Evolutionary conservation across 2,888 invertebrate species (phyloP), one percentile per base, ranked within the genome.

Genomic region (Tanytarsus gracilentus): DNA sequence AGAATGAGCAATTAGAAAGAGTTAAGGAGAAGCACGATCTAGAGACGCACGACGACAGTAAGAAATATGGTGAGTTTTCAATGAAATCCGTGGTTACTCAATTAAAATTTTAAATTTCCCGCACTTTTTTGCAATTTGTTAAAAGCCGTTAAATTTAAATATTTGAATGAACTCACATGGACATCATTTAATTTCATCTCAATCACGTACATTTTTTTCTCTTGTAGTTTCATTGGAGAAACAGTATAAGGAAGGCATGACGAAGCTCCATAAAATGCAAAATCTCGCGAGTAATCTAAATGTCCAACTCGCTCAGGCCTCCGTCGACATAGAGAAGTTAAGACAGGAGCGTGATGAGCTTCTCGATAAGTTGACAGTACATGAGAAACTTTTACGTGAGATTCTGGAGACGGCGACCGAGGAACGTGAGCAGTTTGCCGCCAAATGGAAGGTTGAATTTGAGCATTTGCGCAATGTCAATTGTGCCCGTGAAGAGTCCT

Each of bases 401-500:
- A 75, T 79, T 1, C 68, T 83, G 51, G 79, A 82, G 51, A 77
- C 78, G 63, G 78, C 81, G 0, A 71, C 78, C 39, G 76, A 76
- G 58, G 81, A 83, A 67, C 79, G 80, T 62, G 75, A 76, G 62
- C 76, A 76, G 64, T 72, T 79, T 58, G 79, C 81, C 66, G 72
- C 74, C 39, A 79, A 79, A 68, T 83, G 80, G 78, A 79, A 82
- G 64, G 73, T 76, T 63, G 82, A 84, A 65, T 81, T 83, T 66
- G 82, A 83, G 69, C 78, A 78, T 66, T 68, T 83, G 49, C 73
- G 82, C 64, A 81, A 80, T 23, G 78, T 82, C 49, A 82, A 80
- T 23, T 18, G 55, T 58, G 79, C 84, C 56, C 77, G 86, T 53
- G 88, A 88, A 53, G 86, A 87, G 67, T 77, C 82, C 62, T 77